Evolutionary conservation across 1,140 invertebrate genomes (phyloP).

Genomic region (Spodoptera frugiperda): DNA sequence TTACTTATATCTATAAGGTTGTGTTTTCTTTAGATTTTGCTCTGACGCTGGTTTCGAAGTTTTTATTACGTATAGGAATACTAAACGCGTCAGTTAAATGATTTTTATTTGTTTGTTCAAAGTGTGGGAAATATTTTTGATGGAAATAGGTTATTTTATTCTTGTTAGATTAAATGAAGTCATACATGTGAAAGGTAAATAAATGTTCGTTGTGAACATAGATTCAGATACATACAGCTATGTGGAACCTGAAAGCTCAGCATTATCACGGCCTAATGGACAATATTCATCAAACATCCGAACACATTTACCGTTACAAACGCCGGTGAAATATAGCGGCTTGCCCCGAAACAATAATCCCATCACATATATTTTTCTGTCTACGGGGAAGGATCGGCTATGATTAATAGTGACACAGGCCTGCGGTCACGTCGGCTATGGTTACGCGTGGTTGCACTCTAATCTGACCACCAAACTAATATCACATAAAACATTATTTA

Average conservation of each 20-base stretch:
- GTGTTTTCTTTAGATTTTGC: not conserved
- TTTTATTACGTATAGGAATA: not conserved
- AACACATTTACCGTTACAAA: not conserved
- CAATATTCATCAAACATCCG: constrained; percentile 12
- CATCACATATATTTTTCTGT: constrained; percentile 38
- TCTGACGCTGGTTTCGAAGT: not conserved
- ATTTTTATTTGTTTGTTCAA: too few relatives aligned
- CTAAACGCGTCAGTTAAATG: too few relatives aligned
- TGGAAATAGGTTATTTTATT: too few relatives aligned
- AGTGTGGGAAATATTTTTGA: too few relatives aligned
- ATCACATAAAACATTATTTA: not conserved
- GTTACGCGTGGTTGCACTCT: constrained; percentile 22
- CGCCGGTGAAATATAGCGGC: constrained; percentile 18
- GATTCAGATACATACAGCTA: too few relatives aligned
- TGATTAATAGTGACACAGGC: constrained; percentile 39
- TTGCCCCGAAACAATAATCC: constrained; percentile 41
- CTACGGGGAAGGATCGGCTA: constrained; percentile 19
- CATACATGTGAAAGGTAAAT: too few relatives aligned
- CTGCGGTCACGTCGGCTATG: constrained; percentile 23
- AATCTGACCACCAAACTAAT: constrained; percentile 8
- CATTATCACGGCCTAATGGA: not conserved
- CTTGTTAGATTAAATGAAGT: too few relatives aligned
- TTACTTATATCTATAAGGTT: too few relatives aligned
- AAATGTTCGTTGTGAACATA: not conserved
- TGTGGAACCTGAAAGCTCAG: too few relatives aligned